Percentiles rank a stretch among this genome's conserved stretches.
Conservation (phyloP, 64 coral and sea anemone genomes). For the Montipora cactus region DNA sequence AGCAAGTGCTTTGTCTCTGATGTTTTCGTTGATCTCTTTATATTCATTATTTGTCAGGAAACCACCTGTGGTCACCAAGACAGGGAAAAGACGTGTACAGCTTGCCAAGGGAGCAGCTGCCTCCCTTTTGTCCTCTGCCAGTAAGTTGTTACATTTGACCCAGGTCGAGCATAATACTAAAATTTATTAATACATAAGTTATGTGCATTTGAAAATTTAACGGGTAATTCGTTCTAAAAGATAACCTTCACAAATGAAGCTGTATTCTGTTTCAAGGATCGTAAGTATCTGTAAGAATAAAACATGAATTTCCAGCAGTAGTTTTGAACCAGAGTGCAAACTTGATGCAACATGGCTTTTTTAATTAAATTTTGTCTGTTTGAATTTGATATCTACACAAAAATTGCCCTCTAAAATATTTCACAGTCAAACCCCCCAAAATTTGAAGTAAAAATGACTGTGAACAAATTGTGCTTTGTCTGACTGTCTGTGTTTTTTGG, state of each 20-base stretch:
- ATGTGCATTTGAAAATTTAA: background rate
- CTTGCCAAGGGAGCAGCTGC: slow-evolving; percentile 85
- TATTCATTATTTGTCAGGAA: slow-evolving; percentile 1
- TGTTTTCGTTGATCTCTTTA: background rate
- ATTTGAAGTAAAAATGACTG: too few species aligned
- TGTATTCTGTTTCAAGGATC: background rate
- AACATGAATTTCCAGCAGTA: too few species aligned
- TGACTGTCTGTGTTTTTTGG: too few species aligned
- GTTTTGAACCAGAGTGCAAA: too few species aligned
- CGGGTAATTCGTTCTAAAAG: background rate
- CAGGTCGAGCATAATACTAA: too few species aligned
- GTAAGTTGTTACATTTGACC: slow-evolving; percentile 40
- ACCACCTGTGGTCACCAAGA: slow-evolving; percentile 35
- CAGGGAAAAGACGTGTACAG: slow-evolving; percentile 48
- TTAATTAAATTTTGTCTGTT: too few species aligned
- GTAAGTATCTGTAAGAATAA: too few species aligned
- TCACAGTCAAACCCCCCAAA: too few species aligned
- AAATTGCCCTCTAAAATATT: too few species aligned
- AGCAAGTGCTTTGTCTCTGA: background rate
- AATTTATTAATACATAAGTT: background rate
- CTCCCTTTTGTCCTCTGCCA: slow-evolving; percentile 82
- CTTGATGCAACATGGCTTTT: too few species aligned
- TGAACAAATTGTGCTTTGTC: too few species aligned
- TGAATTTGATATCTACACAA: too few species aligned
- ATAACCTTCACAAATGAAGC: background rate